Evolutionary conservation across 2,888 invertebrate genomes (phyloP).

Genomic region (Dryobotodes eremita): DNA sequence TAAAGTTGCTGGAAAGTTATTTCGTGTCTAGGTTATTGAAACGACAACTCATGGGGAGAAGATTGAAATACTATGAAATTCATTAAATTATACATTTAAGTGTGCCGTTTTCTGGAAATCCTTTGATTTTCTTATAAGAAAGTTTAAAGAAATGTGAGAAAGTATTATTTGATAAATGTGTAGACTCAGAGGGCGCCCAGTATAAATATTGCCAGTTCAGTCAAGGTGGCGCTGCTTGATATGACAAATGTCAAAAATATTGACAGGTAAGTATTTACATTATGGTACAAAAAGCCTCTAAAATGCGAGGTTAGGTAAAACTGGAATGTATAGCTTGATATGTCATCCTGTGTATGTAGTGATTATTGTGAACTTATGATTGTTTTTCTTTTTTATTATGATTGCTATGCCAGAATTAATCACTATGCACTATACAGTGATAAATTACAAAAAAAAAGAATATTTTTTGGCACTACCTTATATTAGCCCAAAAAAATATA

Average conservation of each 20-base stretch:
- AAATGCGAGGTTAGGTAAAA: too few species aligned
- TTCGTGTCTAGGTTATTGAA: constrained; percentile 13
- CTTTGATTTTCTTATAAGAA: neutral
- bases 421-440: too few species aligned
- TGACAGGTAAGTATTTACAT: too few species aligned
- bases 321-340: too few species aligned
- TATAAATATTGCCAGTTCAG: too few species aligned
- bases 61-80: neutral
- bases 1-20: neutral
- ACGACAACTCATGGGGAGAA: neutral
- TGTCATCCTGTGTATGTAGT: neutral
- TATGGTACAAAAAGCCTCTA: neutral
- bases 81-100: too few species aligned
- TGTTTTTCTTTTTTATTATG: neutral
- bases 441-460: too few species aligned
- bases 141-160: neutral
- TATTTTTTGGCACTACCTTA: neutral
- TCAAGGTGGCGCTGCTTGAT: neutral
- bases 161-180: neutral
- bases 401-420: neutral
- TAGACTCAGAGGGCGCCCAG: too few species aligned
- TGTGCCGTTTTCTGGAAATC: neutral
- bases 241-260: constrained; percentile 16
- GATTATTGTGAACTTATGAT: neutral
- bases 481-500: neutral